Base-by-base conservation (phyloP, 2,888 invertebrate genomes). In the Buathra laborator region DNA sequence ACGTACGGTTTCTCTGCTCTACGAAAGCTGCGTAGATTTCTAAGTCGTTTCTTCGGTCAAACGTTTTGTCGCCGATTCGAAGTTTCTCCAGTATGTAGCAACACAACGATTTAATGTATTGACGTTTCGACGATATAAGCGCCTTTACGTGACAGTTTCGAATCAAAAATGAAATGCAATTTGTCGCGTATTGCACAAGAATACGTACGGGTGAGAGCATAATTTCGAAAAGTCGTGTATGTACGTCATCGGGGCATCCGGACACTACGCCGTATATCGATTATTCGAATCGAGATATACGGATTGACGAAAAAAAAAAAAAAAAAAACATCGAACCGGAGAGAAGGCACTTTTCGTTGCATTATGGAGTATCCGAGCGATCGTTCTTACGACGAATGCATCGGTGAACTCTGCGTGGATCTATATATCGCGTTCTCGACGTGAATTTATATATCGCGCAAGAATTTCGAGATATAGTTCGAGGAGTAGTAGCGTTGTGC, bases 241-340 rank as follows among this genome's bases (percentile, higher is more conserved):
- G 6, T 37, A 37, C 37, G 37, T 37, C 37, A 37, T 37, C 37
- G 37, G 37, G 37, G 9, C 37, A 37, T 37, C 37, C 37, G 37
- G 37, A 37, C 37, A 5, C 9, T 37, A 7, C 37, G 19, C 19
- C 56, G 56, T 56, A 12, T 56, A 24, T 56, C 24, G 56, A 56
- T 56, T 56, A 56, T 56, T 56, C 56, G 56, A 56, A 56, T 56
- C 56, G 24, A 56, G 56, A 56, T 56, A 56, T 56, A 24, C 56
- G 24, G 56, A 56, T 56, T 12, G 56, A 24, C 24, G 56, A 12
- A 19, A 24, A 24, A 24, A 24, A 56, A 19, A 56, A 16, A 19
- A 16, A 19, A 37, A 37, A 37, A 6, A 37, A 37, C 24, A 37
- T 0, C 37, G 37, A 1, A 12, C 56, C 9, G 12, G 56, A 56